Conservation (phyloP, 2,113 vertebrate species). For the Progne subis region DNA sequence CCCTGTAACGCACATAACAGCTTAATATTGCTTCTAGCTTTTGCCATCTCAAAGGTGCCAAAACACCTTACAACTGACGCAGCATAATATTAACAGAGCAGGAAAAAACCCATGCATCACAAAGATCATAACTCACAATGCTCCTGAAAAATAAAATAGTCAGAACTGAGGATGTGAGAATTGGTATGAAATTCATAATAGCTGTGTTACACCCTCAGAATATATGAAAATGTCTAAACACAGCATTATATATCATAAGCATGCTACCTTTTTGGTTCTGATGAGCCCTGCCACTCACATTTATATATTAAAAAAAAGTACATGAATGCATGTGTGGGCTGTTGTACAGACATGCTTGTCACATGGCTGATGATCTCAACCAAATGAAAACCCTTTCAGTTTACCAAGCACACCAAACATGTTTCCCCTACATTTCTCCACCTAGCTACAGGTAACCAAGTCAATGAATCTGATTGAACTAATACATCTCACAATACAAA, state of each 20-base stretch:
- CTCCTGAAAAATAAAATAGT: neutral
- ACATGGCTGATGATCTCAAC: neutral
- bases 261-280: neutral
- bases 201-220: neutral
- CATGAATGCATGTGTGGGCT: neutral
- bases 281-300: neutral
- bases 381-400: neutral
- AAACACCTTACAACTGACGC: neutral
- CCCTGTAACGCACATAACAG: neutral
- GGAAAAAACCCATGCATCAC: neutral
- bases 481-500: neutral
- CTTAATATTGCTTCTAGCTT: neutral
- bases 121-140: neutral
- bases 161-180: neutral
- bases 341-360: neutral
- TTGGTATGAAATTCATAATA: neutral
- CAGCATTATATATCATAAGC: neutral
- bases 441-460: neutral
- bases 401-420: neutral
- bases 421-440: neutral
- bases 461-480: neutral
- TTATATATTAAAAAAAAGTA: neutral
- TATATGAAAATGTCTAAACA: neutral
- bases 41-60: neutral
- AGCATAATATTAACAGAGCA: neutral